Conservation (phyloP, 2,797 vertebrate species). For the Hyperoplus immaculatus region DNA sequence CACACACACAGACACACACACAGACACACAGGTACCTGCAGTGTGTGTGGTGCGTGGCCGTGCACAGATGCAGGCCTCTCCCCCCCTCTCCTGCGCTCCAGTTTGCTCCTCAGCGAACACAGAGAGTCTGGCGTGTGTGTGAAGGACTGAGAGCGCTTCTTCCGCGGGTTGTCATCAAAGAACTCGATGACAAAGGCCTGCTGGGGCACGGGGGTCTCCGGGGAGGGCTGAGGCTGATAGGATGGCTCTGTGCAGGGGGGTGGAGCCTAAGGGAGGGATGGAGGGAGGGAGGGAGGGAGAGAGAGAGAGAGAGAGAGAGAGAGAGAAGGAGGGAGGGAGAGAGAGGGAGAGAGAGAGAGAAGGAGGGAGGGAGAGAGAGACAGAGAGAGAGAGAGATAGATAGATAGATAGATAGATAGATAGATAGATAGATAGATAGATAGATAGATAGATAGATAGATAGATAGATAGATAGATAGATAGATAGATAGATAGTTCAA, state of each 20-base stretch:
- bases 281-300: conserved; percentile 21
- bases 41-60: conserved; percentile 87
- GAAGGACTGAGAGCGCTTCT: conserved; percentile 97
- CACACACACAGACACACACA: no score
- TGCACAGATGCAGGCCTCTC: conserved; percentile 88
- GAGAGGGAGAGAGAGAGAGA: no score
- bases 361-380: no score
- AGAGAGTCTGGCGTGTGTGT: conserved; percentile 90
- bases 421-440: no score
- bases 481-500: no score
- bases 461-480: no score
- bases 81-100: conserved; percentile 87
- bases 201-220: conserved; percentile 86
- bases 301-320: no score
- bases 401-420: no score
- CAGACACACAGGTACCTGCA: conserved; percentile 76
- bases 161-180: conserved; percentile 95
- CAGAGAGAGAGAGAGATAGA: no score
- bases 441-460: no score
- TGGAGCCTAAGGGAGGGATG: conserved; percentile 55
- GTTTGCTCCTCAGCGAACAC: conserved; percentile 84
- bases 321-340: no score
- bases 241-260: conserved; percentile 75
- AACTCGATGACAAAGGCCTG: conserved; percentile 98
- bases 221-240: conserved; percentile 72